A percentile compares a stretch with the other conserved stretches of the same genome.
Conservation (phyloP, 2,888 invertebrate species). For the Scelioninae gen. 1 region DNA sequence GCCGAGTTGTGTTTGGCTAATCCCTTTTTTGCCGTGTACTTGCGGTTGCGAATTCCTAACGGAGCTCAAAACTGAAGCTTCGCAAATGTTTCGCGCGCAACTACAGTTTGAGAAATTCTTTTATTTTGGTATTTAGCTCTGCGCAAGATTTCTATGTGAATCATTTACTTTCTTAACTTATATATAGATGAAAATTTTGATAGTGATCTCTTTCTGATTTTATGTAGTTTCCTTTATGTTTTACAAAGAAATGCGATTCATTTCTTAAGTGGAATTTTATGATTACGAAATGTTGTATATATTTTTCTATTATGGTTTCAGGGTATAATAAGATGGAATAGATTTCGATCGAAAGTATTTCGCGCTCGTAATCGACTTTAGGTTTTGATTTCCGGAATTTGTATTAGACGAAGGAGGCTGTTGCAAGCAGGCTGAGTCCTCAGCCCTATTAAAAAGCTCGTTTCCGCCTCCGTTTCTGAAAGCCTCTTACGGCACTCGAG, state of each 20-base stretch:
- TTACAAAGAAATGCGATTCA: no score
- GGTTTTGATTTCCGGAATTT: constrained; percentile 71
- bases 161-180: no score
- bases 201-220: no score
- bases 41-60: constrained; percentile 43
- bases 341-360: constrained; percentile 41
- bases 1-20: constrained; percentile 60
- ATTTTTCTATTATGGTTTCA: background rate
- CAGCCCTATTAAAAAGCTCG: constrained; percentile 84
- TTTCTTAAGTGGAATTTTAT: no score
- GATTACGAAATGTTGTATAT: background rate
- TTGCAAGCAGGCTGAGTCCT: constrained; percentile 77
- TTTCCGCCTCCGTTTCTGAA: constrained; percentile 84
- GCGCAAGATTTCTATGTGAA: background rate
- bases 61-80: constrained; percentile 53
- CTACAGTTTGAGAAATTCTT: background rate
- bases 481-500: constrained; percentile 84
- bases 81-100: constrained; percentile 40
- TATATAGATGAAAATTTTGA: no score
- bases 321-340: constrained; percentile 14
- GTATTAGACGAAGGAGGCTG: constrained; percentile 69
- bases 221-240: no score
- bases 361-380: constrained; percentile 61
- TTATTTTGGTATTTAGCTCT: background rate
- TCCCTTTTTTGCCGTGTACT: constrained; percentile 57